Percentiles rank a stretch among this genome's conserved stretches.
Conservation (phyloP, 1,140 invertebrate species). For the Ips nitidus region DNA sequence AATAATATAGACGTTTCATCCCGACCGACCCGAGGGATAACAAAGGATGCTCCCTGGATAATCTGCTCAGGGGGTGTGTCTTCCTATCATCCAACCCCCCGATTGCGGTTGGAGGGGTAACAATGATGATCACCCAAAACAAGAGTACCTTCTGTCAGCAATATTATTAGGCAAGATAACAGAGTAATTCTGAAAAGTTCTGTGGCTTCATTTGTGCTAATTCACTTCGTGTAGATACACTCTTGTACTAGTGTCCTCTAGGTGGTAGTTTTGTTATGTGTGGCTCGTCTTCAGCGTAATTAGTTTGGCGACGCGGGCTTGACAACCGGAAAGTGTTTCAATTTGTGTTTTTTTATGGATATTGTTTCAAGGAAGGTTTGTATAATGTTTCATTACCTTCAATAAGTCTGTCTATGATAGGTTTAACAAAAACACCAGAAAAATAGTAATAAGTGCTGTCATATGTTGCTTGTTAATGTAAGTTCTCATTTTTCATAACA, state of each 20-base stretch:
- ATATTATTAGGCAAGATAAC: conserved; percentile 44
- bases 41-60: conserved; percentile 35
- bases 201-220: conserved; percentile 40
- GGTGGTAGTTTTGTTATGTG: conserved; percentile 5
- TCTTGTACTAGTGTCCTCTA: background rate
- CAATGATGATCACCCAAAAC: conserved; percentile 44
- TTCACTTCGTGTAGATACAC: conserved; percentile 27
- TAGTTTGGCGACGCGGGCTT: no score
- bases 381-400: no score
- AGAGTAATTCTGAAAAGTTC: conserved; percentile 38
- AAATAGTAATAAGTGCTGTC: no score
- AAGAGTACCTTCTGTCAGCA: conserved; percentile 43
- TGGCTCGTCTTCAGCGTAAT: no score
- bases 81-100: conserved; percentile 37
- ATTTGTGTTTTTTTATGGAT: no score
- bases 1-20: conserved; percentile 35
- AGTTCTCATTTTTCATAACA: no score
- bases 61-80: conserved; percentile 35
- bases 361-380: no score
- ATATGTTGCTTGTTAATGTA: no score
- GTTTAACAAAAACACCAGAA: no score
- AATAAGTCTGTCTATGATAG: no score
- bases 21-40: conserved; percentile 35
- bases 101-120: conserved; percentile 41
- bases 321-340: no score